Percentiles rank a stretch among this genome's conserved stretches.
phyloP scores from a whole-genome alignment of 2,888 invertebrate genomes.

The Unio pictorum region DNA sequence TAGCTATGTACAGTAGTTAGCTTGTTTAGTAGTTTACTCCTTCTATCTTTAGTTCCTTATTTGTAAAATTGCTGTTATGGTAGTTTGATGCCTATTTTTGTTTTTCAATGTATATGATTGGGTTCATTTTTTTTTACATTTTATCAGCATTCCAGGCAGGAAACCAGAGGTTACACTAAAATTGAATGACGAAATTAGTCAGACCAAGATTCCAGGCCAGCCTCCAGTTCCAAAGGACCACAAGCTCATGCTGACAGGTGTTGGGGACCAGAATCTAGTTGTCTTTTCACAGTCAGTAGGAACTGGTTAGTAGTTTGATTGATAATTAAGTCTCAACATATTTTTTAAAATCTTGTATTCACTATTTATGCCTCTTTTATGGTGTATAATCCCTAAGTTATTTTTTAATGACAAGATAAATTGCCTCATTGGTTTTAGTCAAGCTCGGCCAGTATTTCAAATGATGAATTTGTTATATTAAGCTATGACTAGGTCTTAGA shows the following conservation, averaged over 20 bases:
- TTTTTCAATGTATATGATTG: neutral
- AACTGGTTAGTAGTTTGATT: neutral
- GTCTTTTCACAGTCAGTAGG: constrained; percentile 86
- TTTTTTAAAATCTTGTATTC: too few species aligned
- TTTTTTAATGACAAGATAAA: too few species aligned
- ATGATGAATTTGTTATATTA: too few species aligned
- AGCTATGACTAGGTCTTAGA: too few species aligned
- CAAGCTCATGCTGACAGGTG: constrained; percentile 90
- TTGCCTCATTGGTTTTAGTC: too few species aligned
- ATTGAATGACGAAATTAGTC: constrained; percentile 79
- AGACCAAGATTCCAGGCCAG: constrained; percentile 78
- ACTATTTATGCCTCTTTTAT: too few species aligned
- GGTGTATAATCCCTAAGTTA: too few species aligned
- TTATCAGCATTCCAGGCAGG: constrained; percentile 69
- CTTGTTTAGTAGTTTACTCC: too few species aligned
- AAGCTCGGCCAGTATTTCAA: too few species aligned
- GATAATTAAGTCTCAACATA: too few species aligned
- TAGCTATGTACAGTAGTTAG: too few species aligned
- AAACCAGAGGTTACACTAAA: constrained; percentile 88
- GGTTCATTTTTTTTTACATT: constrained; percentile 8
- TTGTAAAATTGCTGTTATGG: neutral
- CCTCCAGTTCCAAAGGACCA: constrained; percentile 84
- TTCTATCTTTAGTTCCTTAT: too few species aligned
- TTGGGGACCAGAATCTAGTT: constrained; percentile 91
- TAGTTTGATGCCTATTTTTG: constrained; percentile 1